phyloP scores from a whole-genome alignment of 2,797 vertebrate species.

The Bryconaethiops microstoma region DNA sequence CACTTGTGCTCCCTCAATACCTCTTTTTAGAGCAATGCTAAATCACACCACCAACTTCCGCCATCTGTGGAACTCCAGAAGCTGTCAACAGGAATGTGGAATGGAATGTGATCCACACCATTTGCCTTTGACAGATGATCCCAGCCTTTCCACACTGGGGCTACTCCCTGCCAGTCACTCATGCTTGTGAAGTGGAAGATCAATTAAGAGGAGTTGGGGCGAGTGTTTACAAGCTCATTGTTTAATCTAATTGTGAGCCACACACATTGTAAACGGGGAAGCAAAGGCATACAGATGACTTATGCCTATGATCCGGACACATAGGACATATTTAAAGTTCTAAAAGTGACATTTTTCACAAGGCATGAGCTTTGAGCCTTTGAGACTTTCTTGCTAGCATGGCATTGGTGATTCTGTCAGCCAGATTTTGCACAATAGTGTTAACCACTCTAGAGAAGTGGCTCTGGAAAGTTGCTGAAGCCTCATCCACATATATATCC shows the following conservation, averaged over 20 bases:
- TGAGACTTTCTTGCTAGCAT: neutral
- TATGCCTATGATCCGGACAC: neutral
- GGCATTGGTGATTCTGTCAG: neutral
- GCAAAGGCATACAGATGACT: neutral
- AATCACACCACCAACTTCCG: constrained; percentile 40
- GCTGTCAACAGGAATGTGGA: constrained; percentile 46
- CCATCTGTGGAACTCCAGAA: constrained; percentile 29
- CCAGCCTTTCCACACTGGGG: neutral
- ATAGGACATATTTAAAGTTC: neutral
- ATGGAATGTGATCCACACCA: constrained; percentile 4
- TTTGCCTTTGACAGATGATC: constrained; percentile 18
- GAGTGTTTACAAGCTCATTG: neutral
- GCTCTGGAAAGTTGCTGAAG: neutral
- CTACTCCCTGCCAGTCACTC: neutral
- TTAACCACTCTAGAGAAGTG: neutral
- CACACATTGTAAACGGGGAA: neutral
- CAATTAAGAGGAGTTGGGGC: neutral
- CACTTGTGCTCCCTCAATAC: constrained; percentile 22
- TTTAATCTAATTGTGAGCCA: neutral
- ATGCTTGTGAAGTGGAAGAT: constrained; percentile 13
- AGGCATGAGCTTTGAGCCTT: neutral
- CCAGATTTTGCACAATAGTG: neutral
- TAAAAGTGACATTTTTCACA: neutral
- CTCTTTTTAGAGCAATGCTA: constrained; percentile 9
- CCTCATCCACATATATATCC: neutral